Evolutionary conservation across 1,140 invertebrate genomes (phyloP), one percentile per base, ranked within the genome.

Genomic region (Brachionus koreanus): DNA sequence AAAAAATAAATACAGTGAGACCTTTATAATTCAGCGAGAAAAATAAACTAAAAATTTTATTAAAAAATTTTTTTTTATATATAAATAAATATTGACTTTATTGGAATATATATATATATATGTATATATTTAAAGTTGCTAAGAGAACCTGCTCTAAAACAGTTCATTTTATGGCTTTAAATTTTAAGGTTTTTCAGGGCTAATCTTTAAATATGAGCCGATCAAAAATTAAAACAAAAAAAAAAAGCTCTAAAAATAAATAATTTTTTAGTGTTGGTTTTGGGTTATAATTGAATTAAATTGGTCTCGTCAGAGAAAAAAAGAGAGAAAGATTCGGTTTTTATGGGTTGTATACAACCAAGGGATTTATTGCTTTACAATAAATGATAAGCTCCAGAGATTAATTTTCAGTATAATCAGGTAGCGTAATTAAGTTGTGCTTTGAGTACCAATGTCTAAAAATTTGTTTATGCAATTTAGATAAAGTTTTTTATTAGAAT

Each of bases 391-490:
- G 49, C 49, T 19, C 49, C n/a, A 25, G 16, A 57, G 49, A 57
- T 57, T 57, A 57, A 57, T 57, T 57, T 57, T 19, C 49, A 57
- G 5, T 9, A 57, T 9, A 57, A 57, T 19, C 49, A 57, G 49
- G 49, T 57, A 57, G 49, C 16, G 49, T 25, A 57, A 57, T 57
- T 57, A 25, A 57, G 49, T 23, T 57, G 49, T 16, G 49, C 49
- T 57, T 57, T 25, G 49, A 57, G 49, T 57, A 57, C 49, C 49
- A 57, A 57, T 57, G 49, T 57, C 49, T 57, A 25, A 57, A 57
- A 57, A 57, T 65, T 65, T 69, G 65, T 69, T 69, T 69, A 69
- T 69, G 35, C 35, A 69, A 69, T 69, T 39, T 37, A 69, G 65
- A 69, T 69, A 69, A 69, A 39, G 37, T 33, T 5, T 29, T 29